Evolutionary conservation across 2,888 invertebrate genomes (phyloP).

Genomic region (Acleris literana): DNA sequence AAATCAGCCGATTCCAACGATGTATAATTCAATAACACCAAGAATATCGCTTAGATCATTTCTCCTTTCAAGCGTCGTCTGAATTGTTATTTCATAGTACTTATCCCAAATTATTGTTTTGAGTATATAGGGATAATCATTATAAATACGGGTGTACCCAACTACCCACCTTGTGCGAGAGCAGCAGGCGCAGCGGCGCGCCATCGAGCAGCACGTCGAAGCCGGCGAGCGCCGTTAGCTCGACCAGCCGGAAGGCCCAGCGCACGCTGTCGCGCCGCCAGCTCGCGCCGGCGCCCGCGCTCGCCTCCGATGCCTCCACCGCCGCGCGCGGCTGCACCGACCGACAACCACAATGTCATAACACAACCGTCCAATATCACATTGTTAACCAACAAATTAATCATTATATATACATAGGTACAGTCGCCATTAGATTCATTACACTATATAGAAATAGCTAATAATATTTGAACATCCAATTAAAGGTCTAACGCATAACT

Average conservation of each 20-base stretch:
- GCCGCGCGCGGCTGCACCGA: background rate
- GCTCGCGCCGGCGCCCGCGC: conserved; percentile 36
- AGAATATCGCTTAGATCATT: too few species aligned
- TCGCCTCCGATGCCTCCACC: background rate
- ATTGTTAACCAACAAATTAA: background rate
- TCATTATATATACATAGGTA: too few species aligned
- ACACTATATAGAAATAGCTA: too few species aligned
- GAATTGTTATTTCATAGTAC: too few species aligned
- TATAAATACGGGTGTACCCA: conserved; percentile 39
- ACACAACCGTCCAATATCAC: background rate
- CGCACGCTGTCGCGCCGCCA: conserved; percentile 75
- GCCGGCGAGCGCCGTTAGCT: conserved; percentile 57
- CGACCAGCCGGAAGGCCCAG: conserved; percentile 67
- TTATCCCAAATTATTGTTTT: too few species aligned
- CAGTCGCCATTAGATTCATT: too few species aligned
- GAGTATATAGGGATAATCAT: too few species aligned
- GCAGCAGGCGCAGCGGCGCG: conserved; percentile 53
- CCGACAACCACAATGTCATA: background rate
- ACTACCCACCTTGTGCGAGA: conserved; percentile 68
- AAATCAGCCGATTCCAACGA: too few species aligned
- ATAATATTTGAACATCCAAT: too few species aligned
- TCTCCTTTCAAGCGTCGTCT: too few species aligned
- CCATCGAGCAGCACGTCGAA: conserved; percentile 59
- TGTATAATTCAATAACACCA: too few species aligned
- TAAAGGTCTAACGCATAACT: too few species aligned